Evolutionary conservation across 2,797 vertebrate genomes (phyloP).

Genomic region (Megaceryle alcyon): DNA sequence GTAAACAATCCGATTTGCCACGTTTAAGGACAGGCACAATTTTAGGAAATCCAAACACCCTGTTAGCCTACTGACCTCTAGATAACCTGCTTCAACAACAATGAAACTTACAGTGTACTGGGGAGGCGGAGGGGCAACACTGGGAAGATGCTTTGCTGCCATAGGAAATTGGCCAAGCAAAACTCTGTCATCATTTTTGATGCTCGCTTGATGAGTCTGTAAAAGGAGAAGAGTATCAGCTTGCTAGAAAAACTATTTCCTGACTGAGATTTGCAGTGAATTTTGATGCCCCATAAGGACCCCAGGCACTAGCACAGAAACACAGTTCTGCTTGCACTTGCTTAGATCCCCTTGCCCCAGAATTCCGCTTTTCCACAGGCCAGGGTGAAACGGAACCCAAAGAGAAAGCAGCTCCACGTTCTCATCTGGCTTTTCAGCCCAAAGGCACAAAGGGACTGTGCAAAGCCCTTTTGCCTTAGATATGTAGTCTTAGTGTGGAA

Average conservation of each 20-base stretch:
- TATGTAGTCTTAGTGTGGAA: too few species aligned
- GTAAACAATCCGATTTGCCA: slow-evolving; percentile 71
- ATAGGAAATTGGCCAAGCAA: slow-evolving; percentile 53
- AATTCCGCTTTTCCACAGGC: not conserved
- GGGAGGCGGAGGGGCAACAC: not conserved
- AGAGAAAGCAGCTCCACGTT: not conserved
- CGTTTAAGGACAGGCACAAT: slow-evolving; percentile 81
- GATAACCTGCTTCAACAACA: slow-evolving; percentile 81
- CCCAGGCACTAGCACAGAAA: not conserved
- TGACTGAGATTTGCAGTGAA: not conserved
- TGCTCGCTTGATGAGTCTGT: not conserved
- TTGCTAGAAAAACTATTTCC: slow-evolving; percentile 11
- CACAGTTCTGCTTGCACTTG: not conserved
- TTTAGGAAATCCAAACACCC: slow-evolving; percentile 89
- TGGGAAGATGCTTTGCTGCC: slow-evolving; percentile 46
- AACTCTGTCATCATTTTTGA: slow-evolving; percentile 25
- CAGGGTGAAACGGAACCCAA: not conserved
- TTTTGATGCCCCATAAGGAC: not conserved
- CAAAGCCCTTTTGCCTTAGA: not conserved
- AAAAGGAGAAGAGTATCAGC: slow-evolving; percentile 11
- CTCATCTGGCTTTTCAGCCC: not conserved
- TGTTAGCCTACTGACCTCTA: slow-evolving; percentile 82
- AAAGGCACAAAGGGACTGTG: not conserved
- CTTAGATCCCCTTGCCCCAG: not conserved
- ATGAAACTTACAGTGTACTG: slow-evolving; percentile 66